Base-by-base conservation (phyloP, 2,888 invertebrate species). In the Epistrophella euchroma region DNA sequence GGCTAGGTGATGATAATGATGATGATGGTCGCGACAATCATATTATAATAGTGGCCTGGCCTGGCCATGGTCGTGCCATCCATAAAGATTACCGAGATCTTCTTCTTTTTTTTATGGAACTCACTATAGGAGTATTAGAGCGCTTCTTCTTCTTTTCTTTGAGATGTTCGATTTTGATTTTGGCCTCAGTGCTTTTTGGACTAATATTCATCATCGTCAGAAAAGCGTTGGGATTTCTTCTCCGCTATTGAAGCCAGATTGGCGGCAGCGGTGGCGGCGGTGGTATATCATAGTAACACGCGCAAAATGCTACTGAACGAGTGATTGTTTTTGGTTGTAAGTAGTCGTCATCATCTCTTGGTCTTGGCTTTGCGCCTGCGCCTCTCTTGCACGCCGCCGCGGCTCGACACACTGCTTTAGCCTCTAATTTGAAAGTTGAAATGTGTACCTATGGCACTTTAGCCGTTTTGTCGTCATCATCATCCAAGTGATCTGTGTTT, bases 1-100 rank as follows among this genome's bases (percentile, higher is more conserved):
- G 85, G 85, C 81, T 86, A 86, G 85, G 85, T 86, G 85, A 86
- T 86, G 85, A 86, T 86, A 86, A 86, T 86, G 85, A 86, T 86
- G 80, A 86, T 86, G 81, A 86, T 68, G 85, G 77, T 86, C 81
- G 85, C 85, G 85, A 86, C 85, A 86, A 86, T 86, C 85, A 86
- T 77, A 86, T 85, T 81, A 77, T 85, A 85, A 85, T 85, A 77
- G 85, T 86, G 85, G 84, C 66, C 37, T 68, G 50, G 66, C 66
- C 66, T 50, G 66, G 66, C 80, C 76, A 81, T 70, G 81, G 85
- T 86, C 85, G 85, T 86, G 85, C 85, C 81, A 74, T 81, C 77
- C 81, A 77, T 77, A 70, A 73, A 86, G 77, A 86, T 81, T 77
- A 81, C 64, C 32, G 37, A 58, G 74, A 74, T 80, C 73, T 75